Evolutionary conservation across 2,113 vertebrate genomes (phyloP).

Genomic region (Tretioscincus oriximinensis): DNA sequence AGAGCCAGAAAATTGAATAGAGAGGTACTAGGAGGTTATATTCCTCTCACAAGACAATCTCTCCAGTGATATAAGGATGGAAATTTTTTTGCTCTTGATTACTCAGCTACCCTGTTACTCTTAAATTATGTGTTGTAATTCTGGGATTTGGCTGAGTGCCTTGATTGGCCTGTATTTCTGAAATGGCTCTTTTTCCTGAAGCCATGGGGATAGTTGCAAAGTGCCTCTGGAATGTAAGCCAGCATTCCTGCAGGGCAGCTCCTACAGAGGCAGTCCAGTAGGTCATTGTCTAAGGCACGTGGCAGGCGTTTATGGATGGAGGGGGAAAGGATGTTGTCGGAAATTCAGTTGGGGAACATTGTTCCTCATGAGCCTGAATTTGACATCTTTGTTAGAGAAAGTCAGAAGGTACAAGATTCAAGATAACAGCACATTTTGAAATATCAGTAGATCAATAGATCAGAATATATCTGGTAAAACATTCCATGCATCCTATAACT

Average conservation of each 20-base stretch:
- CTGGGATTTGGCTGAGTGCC: conserved; percentile 41
- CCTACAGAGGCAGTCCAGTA: conserved; percentile 65
- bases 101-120: conserved; percentile 1
- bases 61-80: background rate
- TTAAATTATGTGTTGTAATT: conserved; percentile 33
- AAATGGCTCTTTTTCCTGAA: conserved; percentile 40
- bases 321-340: conserved; percentile 1
- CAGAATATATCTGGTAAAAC: background rate
- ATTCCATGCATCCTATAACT: conserved; percentile 1
- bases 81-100: conserved; percentile 39
- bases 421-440: background rate
- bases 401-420: background rate
- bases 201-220: conserved; percentile 58
- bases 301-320: conserved; percentile 47
- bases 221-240: conserved; percentile 57
- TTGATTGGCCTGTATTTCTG: conserved; percentile 33
- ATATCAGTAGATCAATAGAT: background rate
- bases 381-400: conserved; percentile 11
- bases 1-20: conserved; percentile 2
- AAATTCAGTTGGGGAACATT: background rate
- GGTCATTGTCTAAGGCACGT: conserved; percentile 77
- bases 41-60: background rate
- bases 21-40: background rate
- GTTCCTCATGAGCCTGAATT: conserved; percentile 13
- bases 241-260: conserved; percentile 52